Base-by-base conservation (phyloP, 2,797 vertebrate species). In the Agapornis canus region DNA sequence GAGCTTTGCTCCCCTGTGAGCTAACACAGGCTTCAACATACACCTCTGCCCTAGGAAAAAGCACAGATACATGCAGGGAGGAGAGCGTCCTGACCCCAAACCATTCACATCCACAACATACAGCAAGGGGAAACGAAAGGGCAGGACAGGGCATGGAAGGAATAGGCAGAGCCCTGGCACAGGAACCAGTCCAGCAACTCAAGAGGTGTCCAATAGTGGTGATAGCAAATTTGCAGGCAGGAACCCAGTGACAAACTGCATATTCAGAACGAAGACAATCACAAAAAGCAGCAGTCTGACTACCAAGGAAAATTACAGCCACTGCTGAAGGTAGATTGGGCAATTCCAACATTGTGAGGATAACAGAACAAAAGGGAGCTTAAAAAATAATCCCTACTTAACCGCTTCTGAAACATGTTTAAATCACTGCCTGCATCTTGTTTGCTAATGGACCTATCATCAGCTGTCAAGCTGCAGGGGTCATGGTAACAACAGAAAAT, bases 361-460 rank as follows among this genome's bases (percentile, higher is more conserved):
- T 76, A 79, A 88, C 35, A 85, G 48, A 89, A 93, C 56, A 78
- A 90, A 94, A 37, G 63, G n/a, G 60, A 68, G 76, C 80, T 96
- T 94, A 91, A 83, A 85, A 81, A 72, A 32, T 88, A 94, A 92
- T 88, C 90, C 51, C 52, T 29, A 65, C 73, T 61, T 77, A 91
- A 47, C 35, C 54, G 9, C 63, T 91, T 78, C 80, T 94, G 72
- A 90, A 91, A 81, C 17, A 79, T 91, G 69, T 54, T 0, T 3
- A 94, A 94, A 94, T 92, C 80, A 32, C 32, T 82, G 39, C 79
- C 65, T 78, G 65, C 42, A 61, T 72, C 19, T 52, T 4, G 1
- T 47, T 82, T 79, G 27, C 66, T 82, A 86, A 88, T 66, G 49
- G 85, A 65, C 14, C 68, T 72, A 70, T 86, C 91, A 95, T 56